Evolutionary conservation across 2,797 vertebrate species (phyloP).

Genomic region (Platyrinchus mystaceus): DNA sequence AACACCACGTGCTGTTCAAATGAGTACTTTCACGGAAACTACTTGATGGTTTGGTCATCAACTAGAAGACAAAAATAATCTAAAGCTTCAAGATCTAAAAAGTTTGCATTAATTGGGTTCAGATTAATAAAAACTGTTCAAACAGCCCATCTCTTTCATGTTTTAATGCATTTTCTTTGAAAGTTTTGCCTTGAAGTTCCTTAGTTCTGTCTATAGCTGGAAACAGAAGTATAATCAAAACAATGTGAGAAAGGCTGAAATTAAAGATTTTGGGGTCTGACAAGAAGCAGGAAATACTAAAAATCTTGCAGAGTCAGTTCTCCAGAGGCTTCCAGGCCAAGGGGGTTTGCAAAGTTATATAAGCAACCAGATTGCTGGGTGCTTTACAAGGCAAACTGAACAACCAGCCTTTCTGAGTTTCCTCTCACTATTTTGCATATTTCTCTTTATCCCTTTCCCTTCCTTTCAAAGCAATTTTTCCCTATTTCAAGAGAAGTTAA

Average conservation of each 20-base stretch:
- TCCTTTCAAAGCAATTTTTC: neutral
- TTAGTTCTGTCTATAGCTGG: neutral
- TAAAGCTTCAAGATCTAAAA: neutral
- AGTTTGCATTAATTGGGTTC: neutral
- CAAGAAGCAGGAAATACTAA: conserved; percentile 22
- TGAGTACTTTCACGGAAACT: neutral
- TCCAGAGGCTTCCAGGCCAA: neutral
- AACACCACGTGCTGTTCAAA: neutral
- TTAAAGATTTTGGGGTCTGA: conserved; percentile 3
- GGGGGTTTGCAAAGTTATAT: neutral
- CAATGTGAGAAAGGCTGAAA: conserved; percentile 1
- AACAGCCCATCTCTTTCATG: neutral
- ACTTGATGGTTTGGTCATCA: neutral
- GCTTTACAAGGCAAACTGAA: neutral
- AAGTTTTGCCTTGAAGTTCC: neutral
- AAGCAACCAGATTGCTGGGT: neutral
- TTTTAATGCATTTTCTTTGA: conserved; percentile 5
- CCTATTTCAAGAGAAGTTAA: neutral
- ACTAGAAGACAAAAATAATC: neutral
- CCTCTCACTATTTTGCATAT: neutral
- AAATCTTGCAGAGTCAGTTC: neutral
- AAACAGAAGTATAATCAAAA: conserved; percentile 26
- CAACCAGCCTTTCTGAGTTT: neutral
- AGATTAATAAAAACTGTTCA: neutral
- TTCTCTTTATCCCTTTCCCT: neutral